Evolutionary conservation across 2,888 invertebrate species (phyloP).

Genomic region (Vannuccia rotundouncinata): DNA sequence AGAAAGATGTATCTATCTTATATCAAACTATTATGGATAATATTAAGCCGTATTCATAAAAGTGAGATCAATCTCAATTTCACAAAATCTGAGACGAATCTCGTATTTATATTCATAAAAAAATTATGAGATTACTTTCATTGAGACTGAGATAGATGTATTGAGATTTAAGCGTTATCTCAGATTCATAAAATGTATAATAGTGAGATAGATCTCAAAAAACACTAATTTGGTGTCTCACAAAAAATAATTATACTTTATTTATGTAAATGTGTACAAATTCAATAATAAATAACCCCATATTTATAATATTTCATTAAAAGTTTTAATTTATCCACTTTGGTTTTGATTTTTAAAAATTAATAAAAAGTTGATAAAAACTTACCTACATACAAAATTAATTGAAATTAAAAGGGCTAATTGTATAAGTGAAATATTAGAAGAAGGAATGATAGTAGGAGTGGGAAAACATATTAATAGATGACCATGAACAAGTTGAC

Average conservation of each 20-base stretch:
- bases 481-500: not conserved
- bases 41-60: conserved; percentile 6
- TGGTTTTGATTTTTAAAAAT: conserved; percentile 5
- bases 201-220: conserved; percentile 3
- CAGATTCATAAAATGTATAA: conserved; percentile 13
- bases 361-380: not conserved
- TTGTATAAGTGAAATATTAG: not conserved
- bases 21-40: too few species aligned
- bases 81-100: not conserved
- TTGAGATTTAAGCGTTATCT: not conserved
- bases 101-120: conserved; percentile 6
- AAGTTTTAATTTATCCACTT: conserved; percentile 4
- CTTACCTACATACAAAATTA: not conserved
- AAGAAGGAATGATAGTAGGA: conserved; percentile 4
- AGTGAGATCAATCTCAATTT: not conserved
- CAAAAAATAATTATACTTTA: not conserved
- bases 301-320: not conserved
- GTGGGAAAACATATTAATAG: not conserved
- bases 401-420: not conserved
- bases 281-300: too few species aligned
- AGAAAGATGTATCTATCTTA: too few species aligned
- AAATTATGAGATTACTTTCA: not conserved
- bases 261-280: not conserved
- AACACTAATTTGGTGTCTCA: not conserved
- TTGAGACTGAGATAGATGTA: not conserved